Evolutionary conservation across 1,140 invertebrate species (phyloP), one percentile per base, ranked within the genome.

Genomic region (Hycleus phaleratus): DNA sequence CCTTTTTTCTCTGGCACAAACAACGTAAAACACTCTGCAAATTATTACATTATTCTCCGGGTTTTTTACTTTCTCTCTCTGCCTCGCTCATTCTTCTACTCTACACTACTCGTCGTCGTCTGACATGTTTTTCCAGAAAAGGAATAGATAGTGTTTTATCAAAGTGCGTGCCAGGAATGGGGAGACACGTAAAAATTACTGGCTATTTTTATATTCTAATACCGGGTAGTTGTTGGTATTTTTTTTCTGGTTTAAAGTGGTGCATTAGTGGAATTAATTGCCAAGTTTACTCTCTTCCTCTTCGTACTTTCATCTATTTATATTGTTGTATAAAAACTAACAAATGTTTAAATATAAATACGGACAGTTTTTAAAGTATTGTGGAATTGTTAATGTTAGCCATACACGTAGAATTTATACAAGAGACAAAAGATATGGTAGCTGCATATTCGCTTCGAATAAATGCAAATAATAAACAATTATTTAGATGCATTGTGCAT

Each of bases 261-360:
- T 51, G 56, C 49, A 58, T 58, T 58, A 58, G 56, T 42, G 47
- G 46, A 58, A 58, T 58, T 58, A 58, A 58, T 58, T 58, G 56
- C 48, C 25, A 25, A 40, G 26, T 46, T 42, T 45, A 26, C 32
- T 7, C 32, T 1, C 32, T 52, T 49, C 39, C 38, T 43, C 39
- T 26, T 53, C 45, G 32, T 32, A 7, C 32, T 32, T 32, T 32
- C 7, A 32, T 32, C 18, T 18, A 18, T 18, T 1, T 18, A 18
- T 18, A 18, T 18, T 18, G 18, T 1, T 18, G 18, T 18, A 18
- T 18, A 18, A 32, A 32, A 32, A 7, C 32, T 32, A 32, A 32
- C 32, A 45, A 53, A 53, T 53, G 51, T 53, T 52, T 46, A 53
- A 46, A 53, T 46, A 53, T 32, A 53, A 53, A 53, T 46, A 53